Percentiles rank a stretch among this genome's conserved stretches.
Evolutionary conservation across 1,140 invertebrate species (phyloP).

Genomic region (Episyrphus balteatus): DNA sequence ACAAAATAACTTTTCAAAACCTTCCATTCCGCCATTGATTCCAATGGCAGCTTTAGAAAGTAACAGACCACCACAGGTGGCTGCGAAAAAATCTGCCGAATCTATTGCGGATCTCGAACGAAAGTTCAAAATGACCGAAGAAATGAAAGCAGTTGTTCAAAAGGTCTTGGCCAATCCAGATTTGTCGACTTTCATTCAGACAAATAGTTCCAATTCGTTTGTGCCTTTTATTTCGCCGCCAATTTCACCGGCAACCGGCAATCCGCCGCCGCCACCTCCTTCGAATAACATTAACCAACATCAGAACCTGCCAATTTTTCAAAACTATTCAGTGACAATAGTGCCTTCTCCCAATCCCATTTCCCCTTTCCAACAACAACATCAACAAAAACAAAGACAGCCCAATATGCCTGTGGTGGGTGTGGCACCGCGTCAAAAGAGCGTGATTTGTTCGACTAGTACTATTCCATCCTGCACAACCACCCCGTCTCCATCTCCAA

Average conservation of each 20-base stretch:
- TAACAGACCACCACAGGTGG: slow-evolving; percentile 9
- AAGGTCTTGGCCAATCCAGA: slow-evolving; percentile 34
- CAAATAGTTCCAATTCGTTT: slow-evolving; percentile 19
- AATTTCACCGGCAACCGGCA: slow-evolving; percentile 25
- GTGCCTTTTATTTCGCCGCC: slow-evolving; percentile 31
- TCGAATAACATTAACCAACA: slow-evolving; percentile 8
- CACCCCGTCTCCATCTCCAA: slow-evolving; percentile 5
- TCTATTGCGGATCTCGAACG: slow-evolving; percentile 32
- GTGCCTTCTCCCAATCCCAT: slow-evolving; percentile 28
- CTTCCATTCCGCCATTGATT: slow-evolving; percentile 21
- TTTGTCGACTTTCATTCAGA: slow-evolving; percentile 32
- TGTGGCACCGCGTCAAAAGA: slow-evolving; percentile 18
- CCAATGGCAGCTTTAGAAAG: slow-evolving; percentile 1
- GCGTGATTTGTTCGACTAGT: slow-evolving; percentile 30
- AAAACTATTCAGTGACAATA: slow-evolving; percentile 29
- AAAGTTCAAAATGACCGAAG: slow-evolving; percentile 34
- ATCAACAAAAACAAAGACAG: slow-evolving; percentile 12
- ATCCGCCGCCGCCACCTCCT: background rate
- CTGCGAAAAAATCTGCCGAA: slow-evolving; percentile 26
- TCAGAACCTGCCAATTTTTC: slow-evolving; percentile 15
- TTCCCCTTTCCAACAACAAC: slow-evolving; percentile 21
- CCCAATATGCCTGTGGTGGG: background rate
- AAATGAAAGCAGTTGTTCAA: slow-evolving; percentile 33
- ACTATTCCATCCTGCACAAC: background rate
- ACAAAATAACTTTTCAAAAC: slow-evolving; percentile 24